Evolutionary conservation across 2,888 invertebrate genomes (phyloP), one percentile per base, ranked within the genome.

Genomic region (Cephus sareptanus): DNA sequence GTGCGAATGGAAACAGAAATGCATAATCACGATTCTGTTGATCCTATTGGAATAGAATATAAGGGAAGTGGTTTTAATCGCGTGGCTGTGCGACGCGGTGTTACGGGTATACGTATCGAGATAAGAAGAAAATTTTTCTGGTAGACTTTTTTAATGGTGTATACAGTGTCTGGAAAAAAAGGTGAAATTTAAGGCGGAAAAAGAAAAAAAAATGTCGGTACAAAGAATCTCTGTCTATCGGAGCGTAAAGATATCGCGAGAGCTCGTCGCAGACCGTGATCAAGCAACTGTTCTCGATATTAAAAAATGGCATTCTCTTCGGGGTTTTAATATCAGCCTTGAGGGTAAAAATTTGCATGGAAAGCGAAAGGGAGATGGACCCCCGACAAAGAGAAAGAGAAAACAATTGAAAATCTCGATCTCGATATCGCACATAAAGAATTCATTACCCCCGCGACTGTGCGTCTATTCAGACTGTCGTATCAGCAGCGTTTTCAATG

Each of bases 201-300:
- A 23, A 15, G 4, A 23, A 37, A 40, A 40, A 40, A 56, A 23
- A 56, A 9, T 23, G 56, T 15, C 23, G 56, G 23, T 56, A 56
- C 56, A 56, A 56, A 56, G 56, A 56, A 56, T 56, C 23, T 23
- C 23, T 23, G 56, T 56, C 23, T 56, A 56, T 6, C 74, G 11
- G 74, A n/a, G 73, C 70, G 31, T 30, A 34, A 71, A 75, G 37
- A 37, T 34, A 69, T 75, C 34, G 75, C 69, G 35, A 1, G 74
- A 9, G 34, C 34, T 35, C 74, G 74, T 34, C 30, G 35, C 37
- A 34, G 23, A 35, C 84, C 85, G 86, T 87, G 86, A 89, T 86
- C 87, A 83, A 82, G 87, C 87, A 87, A 88, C 86, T 85, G 86
- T 87, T 89, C 85, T 83, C 84, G 86, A 89, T 89, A 89, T 89